Evolutionary conservation across 2,888 invertebrate genomes (phyloP).

Genomic region (Sinotaia quadrata): DNA sequence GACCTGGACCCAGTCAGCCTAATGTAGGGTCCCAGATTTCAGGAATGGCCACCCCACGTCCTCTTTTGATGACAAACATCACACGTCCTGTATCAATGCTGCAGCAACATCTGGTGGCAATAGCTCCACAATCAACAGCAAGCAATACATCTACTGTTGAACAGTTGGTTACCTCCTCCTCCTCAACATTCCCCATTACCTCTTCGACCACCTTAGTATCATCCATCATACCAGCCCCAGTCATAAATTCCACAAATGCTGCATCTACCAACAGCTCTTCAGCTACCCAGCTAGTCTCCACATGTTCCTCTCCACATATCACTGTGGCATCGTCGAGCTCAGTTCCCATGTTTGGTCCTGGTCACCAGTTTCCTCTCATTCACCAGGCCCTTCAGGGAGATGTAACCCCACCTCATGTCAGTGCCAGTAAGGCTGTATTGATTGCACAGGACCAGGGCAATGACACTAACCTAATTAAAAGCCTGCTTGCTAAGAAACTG

Average conservation of each 20-base stretch:
- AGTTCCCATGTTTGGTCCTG: slow-evolving; percentile 17
- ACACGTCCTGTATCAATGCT: slow-evolving; percentile 15
- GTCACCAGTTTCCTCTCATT: slow-evolving; percentile 45
- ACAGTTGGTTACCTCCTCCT: slow-evolving; percentile 14
- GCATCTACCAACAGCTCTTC: background rate
- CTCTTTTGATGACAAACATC: slow-evolving; percentile 18
- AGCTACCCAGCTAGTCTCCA: too few species aligned
- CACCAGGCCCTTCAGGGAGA: slow-evolving; percentile 48
- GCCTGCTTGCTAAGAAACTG: slow-evolving; percentile 90
- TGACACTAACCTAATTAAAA: slow-evolving; percentile 87
- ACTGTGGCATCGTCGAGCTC: background rate
- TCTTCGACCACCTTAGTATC: background rate
- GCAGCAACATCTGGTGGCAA: slow-evolving; percentile 23
- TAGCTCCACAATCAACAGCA: slow-evolving; percentile 24
- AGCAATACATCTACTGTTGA: background rate
- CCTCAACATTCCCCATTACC: background rate
- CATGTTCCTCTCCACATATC: background rate
- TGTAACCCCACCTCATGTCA: background rate
- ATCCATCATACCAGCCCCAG: background rate
- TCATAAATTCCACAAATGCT: background rate
- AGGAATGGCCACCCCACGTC: background rate
- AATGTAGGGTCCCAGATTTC: background rate
- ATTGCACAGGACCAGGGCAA: slow-evolving; percentile 10
- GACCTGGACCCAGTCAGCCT: too few species aligned
- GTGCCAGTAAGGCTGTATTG: slow-evolving; percentile 16